Evolutionary conservation across 92 coral and sea anemone species (phyloP), one percentile per base, ranked within the genome.

Genomic region (Porites divaricata): DNA sequence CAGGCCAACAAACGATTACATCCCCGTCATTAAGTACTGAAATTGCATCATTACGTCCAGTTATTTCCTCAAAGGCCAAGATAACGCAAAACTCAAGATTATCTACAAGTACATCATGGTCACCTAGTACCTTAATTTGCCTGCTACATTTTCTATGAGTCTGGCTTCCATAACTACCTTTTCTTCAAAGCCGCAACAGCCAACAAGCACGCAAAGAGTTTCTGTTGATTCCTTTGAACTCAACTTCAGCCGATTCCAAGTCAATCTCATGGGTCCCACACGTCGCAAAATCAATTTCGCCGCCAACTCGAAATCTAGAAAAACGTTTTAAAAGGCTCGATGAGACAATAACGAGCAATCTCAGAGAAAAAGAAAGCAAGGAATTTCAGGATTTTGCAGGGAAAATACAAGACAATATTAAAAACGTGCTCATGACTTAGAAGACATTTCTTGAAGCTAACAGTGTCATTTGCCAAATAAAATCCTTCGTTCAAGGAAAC

Each of bases 341-440:
- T 12, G 53, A 70, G 21, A 71, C 1, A 16, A 54, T 72, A 48
- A 53, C 78, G 41, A 81, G 12, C 2, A 20, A 57, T 24, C 79
- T 80, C 22, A 65, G 21, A 24, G 48, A 80, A 22, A 2, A 79
- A 67, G 76, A 81, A 41, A 85, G 83, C 12, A 20, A 35, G 26
- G 48, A 17, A 22, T 79, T 51, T 13, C 24, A 51, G 67, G 0
- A 0, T 4, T 25, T 79, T 52, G 35, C 74, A 16, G 53, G 17
- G 1, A 52, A 79, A 19, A 22, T 79, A 9, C 9, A 79, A 51
- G 10, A 8, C 1, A 6, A 16, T 5, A 53, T 67, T 3, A 5
- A 66, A 2, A 1, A 15, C 7, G 74, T 64, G 2, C 74, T 79
- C 13, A 50, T 54, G 1, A 1, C 25, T 56, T 67, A 74, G 22